A percentile compares a stretch with the other conserved stretches of the same genome.
Evolutionary conservation across 1,140 invertebrate genomes (phyloP).

Genomic region (Papilio aristodemus): DNA sequence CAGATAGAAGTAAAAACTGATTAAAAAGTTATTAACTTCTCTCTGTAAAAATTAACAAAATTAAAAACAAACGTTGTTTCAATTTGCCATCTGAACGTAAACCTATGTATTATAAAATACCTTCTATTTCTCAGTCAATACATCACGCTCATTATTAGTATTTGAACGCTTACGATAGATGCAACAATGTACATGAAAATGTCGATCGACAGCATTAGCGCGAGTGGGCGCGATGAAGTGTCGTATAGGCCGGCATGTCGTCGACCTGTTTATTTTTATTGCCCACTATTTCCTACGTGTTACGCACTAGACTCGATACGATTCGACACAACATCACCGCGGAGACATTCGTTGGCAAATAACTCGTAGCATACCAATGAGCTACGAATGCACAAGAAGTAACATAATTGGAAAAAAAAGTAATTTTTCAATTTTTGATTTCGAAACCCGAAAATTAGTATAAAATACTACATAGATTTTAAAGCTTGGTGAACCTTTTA

Average conservation of each 20-base stretch:
- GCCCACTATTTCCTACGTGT: slow-evolving; percentile 33
- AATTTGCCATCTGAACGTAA: no score
- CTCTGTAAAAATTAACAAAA: no score
- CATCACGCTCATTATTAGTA: slow-evolving; percentile 28
- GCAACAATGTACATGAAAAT: slow-evolving; percentile 10
- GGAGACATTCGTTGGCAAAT: neutral
- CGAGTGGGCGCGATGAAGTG: slow-evolving; percentile 24
- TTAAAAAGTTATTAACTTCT: neutral
- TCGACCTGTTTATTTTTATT: slow-evolving; percentile 46
- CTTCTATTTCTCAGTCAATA: neutral
- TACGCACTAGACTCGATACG: slow-evolving; percentile 13
- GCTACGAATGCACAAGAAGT: neutral
- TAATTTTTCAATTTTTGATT: no score
- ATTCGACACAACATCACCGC: neutral
- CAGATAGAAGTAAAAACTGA: no score
- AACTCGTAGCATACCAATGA: neutral
- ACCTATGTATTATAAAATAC: no score
- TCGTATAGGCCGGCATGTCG: slow-evolving; percentile 37
- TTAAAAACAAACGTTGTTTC: no score
- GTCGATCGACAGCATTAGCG: neutral
- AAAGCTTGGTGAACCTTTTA: no score
- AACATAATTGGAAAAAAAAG: neutral
- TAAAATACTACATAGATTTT: no score
- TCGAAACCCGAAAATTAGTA: no score
- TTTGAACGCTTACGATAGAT: neutral